Base-by-base conservation (phyloP, 2,113 vertebrate species). In the Colaptes auratus region DNA sequence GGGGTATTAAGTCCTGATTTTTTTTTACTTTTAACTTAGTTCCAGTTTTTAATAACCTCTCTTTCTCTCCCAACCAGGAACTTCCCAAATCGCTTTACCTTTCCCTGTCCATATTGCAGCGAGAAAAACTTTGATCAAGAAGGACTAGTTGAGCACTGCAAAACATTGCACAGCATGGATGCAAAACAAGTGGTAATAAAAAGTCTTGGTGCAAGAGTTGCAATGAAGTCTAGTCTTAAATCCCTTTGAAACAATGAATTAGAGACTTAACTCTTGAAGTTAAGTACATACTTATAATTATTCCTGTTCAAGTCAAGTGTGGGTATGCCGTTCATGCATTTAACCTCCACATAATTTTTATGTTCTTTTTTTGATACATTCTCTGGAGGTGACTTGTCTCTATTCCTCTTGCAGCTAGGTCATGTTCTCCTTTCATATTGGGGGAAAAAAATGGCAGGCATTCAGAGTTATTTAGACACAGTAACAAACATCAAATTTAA, bases 81-180 rank as follows among this genome's bases (percentile, higher is more conserved):
- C 52, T 96, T 99, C 95, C 99, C 99, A 83, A 99, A 99, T 88
- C 99, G 99, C 20, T 99, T 98, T 75, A 99, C 99, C 21, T 99
- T 99, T 94, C 98, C 98, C 74, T 99, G 99, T 86, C 99, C 99
- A 0, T 99, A 99, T 93, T 99, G 99, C 96, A 98, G 95, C 53
- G 98, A 98, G 97, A 99, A 98, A 96, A 99, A 99, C 98, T 98
- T 99, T 33, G 99, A 99, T 66, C 99, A 99, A 93, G 99, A 99
- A 39, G 98, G 99, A 35, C 98, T 99, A 85, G 98, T 99, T 67
- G 99, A 99, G 58, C 99, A 99, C 95, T 99, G 99, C 98, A 99
- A 98, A 90, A 92, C 98, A 27, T 96, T 97, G 78, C 99, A 99
- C 84, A 97, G 98, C 95, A 98, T 97, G 60, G 99, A 99, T 77